Evolutionary conservation across 2,888 invertebrate genomes (phyloP), one percentile per base, ranked within the genome.

Genomic region (Thecocarcelia acutangulata): DNA sequence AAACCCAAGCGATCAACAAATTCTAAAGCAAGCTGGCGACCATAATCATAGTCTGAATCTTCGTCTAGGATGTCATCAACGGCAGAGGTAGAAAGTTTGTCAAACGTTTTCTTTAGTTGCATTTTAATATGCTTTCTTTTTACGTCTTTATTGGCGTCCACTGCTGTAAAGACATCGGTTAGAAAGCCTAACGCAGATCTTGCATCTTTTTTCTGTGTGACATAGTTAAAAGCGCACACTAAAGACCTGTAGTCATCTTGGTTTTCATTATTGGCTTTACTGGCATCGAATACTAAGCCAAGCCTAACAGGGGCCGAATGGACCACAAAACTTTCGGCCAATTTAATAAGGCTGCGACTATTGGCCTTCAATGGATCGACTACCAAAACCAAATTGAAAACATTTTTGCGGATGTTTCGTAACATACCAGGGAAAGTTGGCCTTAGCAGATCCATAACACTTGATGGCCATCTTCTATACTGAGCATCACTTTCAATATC

Each of bases 351-450:
- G 24, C 95, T 94, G 48, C 93, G 93, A 0, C 95, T 93, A 13
- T 93, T 91, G 5, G 92, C 89, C 13, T 94, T 93, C 0, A 95
- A 92, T 0, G 98, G 98, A 91, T 99, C 96, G 44, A 97, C 93
- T 28, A 98, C 93, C 77, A 98, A 93, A 5, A 97, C 96, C 89
- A 96, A 93, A 91, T 96, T 96, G 86, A 96, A 96, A 24, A 98
- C 93, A 91, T 97, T 97, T 86, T 96, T 94, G 77, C 96, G 93
- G 85, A 97, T 93, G 88, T 96, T 96, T 83, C 99, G 92, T 80
- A 99, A 92, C 98, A 99, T 98, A 72, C 99, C 99, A 0, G 98
- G 98, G 88, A 98, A 99, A 0, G 98, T 97, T n/a, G 99, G 98
- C 80, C 98, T 93, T 83, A 99, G 92, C 83, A 99, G 92, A 87